Evolutionary conservation across 1,140 invertebrate genomes (phyloP).

Genomic region (Pseudoatta argentina): DNA sequence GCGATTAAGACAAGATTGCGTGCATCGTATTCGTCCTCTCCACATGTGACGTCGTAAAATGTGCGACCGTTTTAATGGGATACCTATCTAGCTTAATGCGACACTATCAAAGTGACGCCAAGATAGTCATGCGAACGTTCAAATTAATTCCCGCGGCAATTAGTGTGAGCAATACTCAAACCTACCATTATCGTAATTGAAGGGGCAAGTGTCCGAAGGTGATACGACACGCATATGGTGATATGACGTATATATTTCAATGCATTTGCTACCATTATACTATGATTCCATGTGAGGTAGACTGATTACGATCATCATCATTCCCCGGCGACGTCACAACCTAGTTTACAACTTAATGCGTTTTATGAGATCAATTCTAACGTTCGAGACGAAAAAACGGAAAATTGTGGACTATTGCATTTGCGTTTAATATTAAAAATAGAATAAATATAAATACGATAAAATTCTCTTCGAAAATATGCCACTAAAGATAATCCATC

Average conservation of each 20-base stretch:
- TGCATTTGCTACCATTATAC: neutral
- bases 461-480: conserved; percentile 14
- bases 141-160: conserved; percentile 36
- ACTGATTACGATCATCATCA: conserved; percentile 1
- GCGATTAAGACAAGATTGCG: neutral
- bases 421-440: neutral
- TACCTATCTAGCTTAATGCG: conserved; percentile 50
- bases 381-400: neutral
- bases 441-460: neutral
- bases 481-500: conserved; percentile 5
- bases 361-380: neutral
- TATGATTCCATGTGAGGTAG: neutral
- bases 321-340: neutral
- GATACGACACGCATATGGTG: neutral
- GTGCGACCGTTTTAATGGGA: conserved; percentile 20
- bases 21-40: neutral
- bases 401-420: neutral
- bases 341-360: neutral
- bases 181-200: conserved; percentile 38
- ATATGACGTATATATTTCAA: conserved; percentile 27
- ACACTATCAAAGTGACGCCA: conserved; percentile 28
- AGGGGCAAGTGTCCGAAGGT: conserved; percentile 10
- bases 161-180: conserved; percentile 30
- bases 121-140: conserved; percentile 19
- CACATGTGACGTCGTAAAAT: conserved; percentile 24